Percentiles rank a stretch among this genome's conserved stretches.
phyloP scores from a whole-genome alignment of 2,888 invertebrate species.

The Mycalesis mineus region DNA sequence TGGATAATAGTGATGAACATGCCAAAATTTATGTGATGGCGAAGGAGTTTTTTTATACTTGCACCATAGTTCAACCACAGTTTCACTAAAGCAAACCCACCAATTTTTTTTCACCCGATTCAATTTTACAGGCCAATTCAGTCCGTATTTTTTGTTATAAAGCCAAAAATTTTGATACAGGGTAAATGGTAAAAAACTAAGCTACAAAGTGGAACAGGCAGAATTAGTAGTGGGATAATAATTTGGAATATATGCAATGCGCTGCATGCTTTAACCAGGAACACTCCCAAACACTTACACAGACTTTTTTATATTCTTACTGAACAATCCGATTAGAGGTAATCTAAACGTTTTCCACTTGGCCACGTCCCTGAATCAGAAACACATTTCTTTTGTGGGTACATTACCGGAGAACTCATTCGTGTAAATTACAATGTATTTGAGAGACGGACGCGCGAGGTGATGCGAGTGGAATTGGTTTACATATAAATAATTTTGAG shows the following conservation, averaged over 20 bases:
- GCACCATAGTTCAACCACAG: not conserved
- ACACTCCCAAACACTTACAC: slow-evolving; percentile 55
- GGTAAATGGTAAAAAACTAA: slow-evolving; percentile 9
- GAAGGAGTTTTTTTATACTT: not conserved
- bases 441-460: not conserved
- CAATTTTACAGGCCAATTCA: not conserved
- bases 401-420: not conserved
- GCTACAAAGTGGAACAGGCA: slow-evolving; percentile 16
- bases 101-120: not conserved
- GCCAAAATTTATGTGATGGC: not conserved
- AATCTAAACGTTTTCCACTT: slow-evolving; percentile 56
- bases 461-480: not conserved
- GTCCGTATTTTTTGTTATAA: not conserved
- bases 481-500: no score
- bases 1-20: not conserved
- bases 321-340: slow-evolving; percentile 58
- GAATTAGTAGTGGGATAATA: slow-evolving; percentile 21
- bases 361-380: slow-evolving; percentile 58
- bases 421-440: not conserved
- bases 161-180: slow-evolving; percentile 2
- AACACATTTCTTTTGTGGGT: slow-evolving; percentile 17
- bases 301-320: slow-evolving; percentile 59
- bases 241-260: slow-evolving; percentile 23
- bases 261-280: slow-evolving; percentile 19
- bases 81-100: not conserved